Conservation (phyloP, 2,888 invertebrate species). For the Physocephala rufipes region DNA sequence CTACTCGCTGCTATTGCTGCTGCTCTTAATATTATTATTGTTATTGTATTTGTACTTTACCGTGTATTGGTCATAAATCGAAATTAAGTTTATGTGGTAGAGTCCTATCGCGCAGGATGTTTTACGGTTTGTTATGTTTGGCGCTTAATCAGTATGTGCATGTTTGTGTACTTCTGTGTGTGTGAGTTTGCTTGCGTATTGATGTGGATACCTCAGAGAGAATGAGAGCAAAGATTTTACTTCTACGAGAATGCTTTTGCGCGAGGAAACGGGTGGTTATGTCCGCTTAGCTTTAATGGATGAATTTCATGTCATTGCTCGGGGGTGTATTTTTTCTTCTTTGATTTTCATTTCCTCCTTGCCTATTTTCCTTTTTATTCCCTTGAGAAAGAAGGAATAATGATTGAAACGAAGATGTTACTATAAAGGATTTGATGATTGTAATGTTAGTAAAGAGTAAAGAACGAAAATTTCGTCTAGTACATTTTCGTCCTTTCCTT, state of each 20-base stretch:
- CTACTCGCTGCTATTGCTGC: slow-evolving; percentile 31
- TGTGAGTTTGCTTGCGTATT: slow-evolving; percentile 39
- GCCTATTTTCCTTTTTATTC: background rate
- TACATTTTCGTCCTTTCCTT: slow-evolving; percentile 16
- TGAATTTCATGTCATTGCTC: slow-evolving; percentile 44
- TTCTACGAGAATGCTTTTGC: slow-evolving; percentile 4
- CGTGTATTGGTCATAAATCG: slow-evolving; percentile 64
- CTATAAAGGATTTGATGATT: slow-evolving; percentile 38
- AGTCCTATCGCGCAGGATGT: slow-evolving; percentile 50
- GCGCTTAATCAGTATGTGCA: slow-evolving; percentile 37
- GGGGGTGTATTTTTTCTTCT: slow-evolving; percentile 50
- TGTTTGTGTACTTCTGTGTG: slow-evolving; percentile 31
- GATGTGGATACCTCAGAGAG: slow-evolving; percentile 3
- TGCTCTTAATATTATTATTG: too few relatives aligned
- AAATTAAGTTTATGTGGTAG: slow-evolving; percentile 59
- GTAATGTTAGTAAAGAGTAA: background rate
- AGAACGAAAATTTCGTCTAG: background rate
- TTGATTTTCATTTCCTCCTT: background rate
- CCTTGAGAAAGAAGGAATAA: slow-evolving; percentile 15
- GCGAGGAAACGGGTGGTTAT: slow-evolving; percentile 46
- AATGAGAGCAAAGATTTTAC: slow-evolving; percentile 17
- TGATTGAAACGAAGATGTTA: slow-evolving; percentile 41
- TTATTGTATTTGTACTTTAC: slow-evolving; percentile 43
- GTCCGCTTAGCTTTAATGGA: slow-evolving; percentile 30
- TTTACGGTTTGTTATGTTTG: slow-evolving; percentile 64